Evolutionary conservation across 2,888 invertebrate genomes (phyloP).

Genomic region (Xestia rhomboidea): DNA sequence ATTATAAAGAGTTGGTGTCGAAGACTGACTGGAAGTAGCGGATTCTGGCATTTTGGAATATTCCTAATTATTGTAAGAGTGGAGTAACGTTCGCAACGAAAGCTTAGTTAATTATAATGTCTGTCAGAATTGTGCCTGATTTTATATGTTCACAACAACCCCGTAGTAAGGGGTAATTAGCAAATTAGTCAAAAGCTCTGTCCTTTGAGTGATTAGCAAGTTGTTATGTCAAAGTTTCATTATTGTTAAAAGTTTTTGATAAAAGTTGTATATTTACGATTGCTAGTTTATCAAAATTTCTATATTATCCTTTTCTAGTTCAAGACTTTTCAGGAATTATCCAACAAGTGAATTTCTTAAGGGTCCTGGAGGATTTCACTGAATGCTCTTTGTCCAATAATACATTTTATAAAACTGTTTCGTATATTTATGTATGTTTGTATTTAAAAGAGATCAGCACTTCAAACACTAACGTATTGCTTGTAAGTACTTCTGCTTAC

Average conservation of each 20-base stretch:
- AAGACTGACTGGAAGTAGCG: conserved; percentile 46
- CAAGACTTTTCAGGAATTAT: not conserved
- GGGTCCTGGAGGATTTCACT: not conserved
- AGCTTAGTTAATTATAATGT: conserved; percentile 71
- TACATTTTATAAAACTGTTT: not conserved
- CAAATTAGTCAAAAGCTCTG: conserved; percentile 65
- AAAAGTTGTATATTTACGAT: not conserved
- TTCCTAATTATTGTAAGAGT: not conserved
- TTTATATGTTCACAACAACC: conserved; percentile 76
- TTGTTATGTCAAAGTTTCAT: conserved; percentile 55
- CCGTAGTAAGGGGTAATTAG: conserved; percentile 68
- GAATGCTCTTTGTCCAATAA: not conserved
- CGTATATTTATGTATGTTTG: no score
- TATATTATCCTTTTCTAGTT: not conserved
- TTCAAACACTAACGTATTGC: no score
- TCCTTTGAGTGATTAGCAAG: conserved; percentile 64
- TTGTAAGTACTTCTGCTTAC: not conserved
- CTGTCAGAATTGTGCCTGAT: conserved; percentile 67
- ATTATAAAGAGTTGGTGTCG: conserved; percentile 37
- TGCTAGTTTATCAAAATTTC: not conserved
- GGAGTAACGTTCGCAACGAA: conserved; percentile 70
- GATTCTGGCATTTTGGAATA: conserved; percentile 63
- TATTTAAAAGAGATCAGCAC: no score
- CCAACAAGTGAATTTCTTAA: not conserved
- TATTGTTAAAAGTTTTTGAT: not conserved